These are phyloP conservation scores for Asbolus verrucosus DNA, from an alignment of 1,140 invertebrate species.

Conservation along the genomic window DNA sequence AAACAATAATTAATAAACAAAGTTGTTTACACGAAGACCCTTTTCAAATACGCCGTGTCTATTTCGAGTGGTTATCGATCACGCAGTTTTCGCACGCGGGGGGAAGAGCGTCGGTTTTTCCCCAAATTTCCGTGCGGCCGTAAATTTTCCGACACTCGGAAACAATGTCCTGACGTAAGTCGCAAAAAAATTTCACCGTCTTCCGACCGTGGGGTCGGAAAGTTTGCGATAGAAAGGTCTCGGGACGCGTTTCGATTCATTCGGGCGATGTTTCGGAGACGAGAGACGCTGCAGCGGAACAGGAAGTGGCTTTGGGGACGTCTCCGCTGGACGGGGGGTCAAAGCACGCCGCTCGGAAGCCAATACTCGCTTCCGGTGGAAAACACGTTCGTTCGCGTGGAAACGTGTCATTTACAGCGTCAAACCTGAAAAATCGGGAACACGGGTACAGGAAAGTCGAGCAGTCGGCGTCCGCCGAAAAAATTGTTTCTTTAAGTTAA, in stretches of 20 bases:
- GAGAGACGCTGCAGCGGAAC: neutral
- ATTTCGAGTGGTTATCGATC: constrained; percentile 20
- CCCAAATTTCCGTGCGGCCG: constrained; percentile 4
- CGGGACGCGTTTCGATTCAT: too few relatives aligned
- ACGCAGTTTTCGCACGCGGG: neutral
- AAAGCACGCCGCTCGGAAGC: too few relatives aligned
- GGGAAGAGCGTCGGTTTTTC: neutral
- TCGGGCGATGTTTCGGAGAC: too few relatives aligned
- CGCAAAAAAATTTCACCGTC: neutral
- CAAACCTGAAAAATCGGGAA: too few relatives aligned
- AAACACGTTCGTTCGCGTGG: too few relatives aligned
- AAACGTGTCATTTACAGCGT: too few relatives aligned
- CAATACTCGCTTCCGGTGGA: too few relatives aligned
- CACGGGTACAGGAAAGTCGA: too few relatives aligned
- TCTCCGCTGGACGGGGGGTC: too few relatives aligned
- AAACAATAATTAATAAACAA: constrained; percentile 21
- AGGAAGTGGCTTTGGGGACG: constrained; percentile 5
- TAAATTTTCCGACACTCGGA: constrained; percentile 7
- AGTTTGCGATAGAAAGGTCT: too few relatives aligned
- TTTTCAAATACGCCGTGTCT: constrained; percentile 1
- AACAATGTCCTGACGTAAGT: constrained; percentile 8
- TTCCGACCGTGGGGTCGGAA: neutral
- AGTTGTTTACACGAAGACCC: constrained; percentile 31
- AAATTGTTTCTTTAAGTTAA: too few relatives aligned
- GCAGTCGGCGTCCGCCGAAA: too few relatives aligned